These are phyloP conservation scores for Peromyscus aztecus DNA, from an alignment of 2,797 vertebrate genomes.

Conservation along the genomic window DNA sequence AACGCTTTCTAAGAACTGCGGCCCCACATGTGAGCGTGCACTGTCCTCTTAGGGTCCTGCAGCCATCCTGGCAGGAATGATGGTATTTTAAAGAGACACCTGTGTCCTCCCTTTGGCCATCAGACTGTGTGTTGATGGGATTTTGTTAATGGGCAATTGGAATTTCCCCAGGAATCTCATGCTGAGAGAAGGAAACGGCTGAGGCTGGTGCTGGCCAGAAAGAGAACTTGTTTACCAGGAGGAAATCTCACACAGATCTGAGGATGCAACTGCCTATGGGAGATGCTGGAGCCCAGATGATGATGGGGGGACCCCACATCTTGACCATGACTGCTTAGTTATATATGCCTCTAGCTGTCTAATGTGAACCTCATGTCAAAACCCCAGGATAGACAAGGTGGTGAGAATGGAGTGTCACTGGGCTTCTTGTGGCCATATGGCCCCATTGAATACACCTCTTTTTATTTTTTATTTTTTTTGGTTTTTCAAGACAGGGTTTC, in stretches of 20 bases:
- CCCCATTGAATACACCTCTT: background rate
- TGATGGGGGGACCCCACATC: background rate
- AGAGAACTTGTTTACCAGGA: background rate
- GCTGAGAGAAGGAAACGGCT: background rate
- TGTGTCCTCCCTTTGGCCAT: background rate
- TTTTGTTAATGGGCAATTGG: background rate
- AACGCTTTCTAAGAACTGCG: background rate
- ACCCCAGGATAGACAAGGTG: background rate
- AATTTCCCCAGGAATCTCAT: background rate
- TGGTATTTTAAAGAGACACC: background rate
- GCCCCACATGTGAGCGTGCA: background rate
- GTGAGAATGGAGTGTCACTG: background rate
- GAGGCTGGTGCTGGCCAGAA: background rate
- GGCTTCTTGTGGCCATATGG: background rate
- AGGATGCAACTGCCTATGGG: accelerated
- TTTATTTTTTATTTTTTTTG: no score
- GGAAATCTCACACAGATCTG: background rate
- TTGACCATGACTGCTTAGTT: background rate
- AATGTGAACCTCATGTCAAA: background rate
- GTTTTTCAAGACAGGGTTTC: no score
- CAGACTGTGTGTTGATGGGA: background rate
- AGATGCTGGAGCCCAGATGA: background rate
- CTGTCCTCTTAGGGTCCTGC: background rate
- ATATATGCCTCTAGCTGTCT: background rate
- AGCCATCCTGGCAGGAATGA: background rate